phyloP scores from a whole-genome alignment of 2,888 invertebrate genomes.

The Agrilus biguttatus region DNA sequence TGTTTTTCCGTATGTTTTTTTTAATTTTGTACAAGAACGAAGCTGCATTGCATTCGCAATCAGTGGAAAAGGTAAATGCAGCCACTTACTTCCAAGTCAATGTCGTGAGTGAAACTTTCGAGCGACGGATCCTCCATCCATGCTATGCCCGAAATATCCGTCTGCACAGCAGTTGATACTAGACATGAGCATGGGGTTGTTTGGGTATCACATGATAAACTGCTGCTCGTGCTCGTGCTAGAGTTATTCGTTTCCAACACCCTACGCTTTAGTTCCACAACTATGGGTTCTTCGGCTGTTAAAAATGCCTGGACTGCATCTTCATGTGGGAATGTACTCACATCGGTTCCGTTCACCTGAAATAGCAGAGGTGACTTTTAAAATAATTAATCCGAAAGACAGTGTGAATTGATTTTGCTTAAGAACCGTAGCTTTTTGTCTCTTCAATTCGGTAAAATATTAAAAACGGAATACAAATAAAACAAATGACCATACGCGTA shows the following conservation, averaged over 20 bases:
- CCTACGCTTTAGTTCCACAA: slow-evolving; percentile 42
- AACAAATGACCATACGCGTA: too few species aligned
- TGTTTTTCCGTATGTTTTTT: too few species aligned
- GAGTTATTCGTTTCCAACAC: slow-evolving; percentile 9
- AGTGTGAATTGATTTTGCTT: background rate
- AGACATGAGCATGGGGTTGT: slow-evolving; percentile 14
- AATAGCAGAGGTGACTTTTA: slow-evolving; percentile 10
- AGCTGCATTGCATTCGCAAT: too few species aligned
- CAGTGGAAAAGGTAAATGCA: background rate
- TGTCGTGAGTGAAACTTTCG: slow-evolving; percentile 39
- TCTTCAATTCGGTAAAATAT: too few species aligned
- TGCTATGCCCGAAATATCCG: slow-evolving; percentile 33
- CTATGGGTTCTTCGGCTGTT: slow-evolving; percentile 42
- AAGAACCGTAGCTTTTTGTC: too few species aligned
- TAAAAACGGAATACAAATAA: too few species aligned
- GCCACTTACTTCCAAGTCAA: slow-evolving; percentile 40
- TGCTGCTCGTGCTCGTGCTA: slow-evolving; percentile 5
- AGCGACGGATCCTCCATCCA: slow-evolving; percentile 33
- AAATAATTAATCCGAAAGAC: slow-evolving; percentile 4
- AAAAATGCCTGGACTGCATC: slow-evolving; percentile 46
- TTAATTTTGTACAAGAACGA: too few species aligned
- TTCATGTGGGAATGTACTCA: slow-evolving; percentile 43
- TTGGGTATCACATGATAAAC: slow-evolving; percentile 6
- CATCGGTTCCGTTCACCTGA: slow-evolving; percentile 46
- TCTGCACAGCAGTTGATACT: slow-evolving; percentile 38